Evolutionary conservation across 2,113 vertebrate genomes (phyloP), one percentile per base, ranked within the genome.

Genomic region (Mystacornis crossleyi): DNA sequence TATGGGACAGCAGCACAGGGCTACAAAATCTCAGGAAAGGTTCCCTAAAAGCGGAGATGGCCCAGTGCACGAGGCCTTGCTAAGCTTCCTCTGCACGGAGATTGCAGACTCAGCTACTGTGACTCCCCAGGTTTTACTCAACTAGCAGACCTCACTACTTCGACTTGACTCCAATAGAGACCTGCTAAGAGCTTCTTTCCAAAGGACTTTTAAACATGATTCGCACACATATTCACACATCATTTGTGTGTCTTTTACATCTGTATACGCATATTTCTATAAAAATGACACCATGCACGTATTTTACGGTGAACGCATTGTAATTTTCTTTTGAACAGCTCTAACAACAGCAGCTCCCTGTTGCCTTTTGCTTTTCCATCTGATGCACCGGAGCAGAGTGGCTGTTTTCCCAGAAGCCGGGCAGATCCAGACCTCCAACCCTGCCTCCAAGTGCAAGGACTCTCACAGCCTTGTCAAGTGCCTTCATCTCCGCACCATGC

Each of bases 251-350:
- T 25, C 31, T 66, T 93, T 86, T 43, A 73, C 33, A 62, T 15
- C 10, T 64, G 2, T 9, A 72, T 33, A 17, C 2, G 11, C 12
- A 0, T 17, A 45, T 77, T 70, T 62, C 34, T 54, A 42, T 29
- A 34, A 31, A 90, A 93, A 50, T 5, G 1, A 50, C 50, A 47
- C 12, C 4, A 9, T 2, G 4, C 4, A 4, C 1, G 0, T 42
- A 43, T 73, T 94, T 80, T 66, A 53, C 5, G 26, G 20, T 24
- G n/a, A 57, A 29, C 0, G 0, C 11, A 14, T 24, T 14, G 38
- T 21, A 11, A 42, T 69, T 61, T 57, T 38, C 64, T 36, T 74
- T 45, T 6, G 2, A 75, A 43, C 7, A 40, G 7, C 78, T 42
- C 40, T 40, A 72, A 5, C 13, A 12, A 11, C 53, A n/a, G 33